These are phyloP conservation scores for Dendropsophus ebraccatus DNA, from an alignment of 2,113 vertebrate species.

Conservation along the genomic window DNA sequence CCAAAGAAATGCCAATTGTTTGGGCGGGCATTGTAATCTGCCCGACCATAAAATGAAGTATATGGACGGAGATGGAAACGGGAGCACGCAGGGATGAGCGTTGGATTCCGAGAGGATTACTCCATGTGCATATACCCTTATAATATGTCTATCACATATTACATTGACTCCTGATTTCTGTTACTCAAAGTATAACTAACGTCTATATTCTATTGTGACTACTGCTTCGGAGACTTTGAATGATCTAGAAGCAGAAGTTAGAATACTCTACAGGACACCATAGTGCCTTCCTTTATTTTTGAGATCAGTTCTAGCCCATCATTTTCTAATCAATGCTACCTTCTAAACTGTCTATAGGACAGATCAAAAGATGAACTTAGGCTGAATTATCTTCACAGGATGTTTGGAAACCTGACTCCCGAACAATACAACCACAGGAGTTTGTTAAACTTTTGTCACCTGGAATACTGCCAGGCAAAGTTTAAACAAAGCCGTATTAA, in stretches of 20 bases:
- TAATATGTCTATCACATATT: too few relatives aligned
- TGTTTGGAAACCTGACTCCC: not conserved
- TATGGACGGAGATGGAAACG: too few relatives aligned
- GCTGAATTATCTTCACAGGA: not conserved
- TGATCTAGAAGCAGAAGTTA: not conserved
- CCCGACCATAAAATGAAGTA: too few relatives aligned
- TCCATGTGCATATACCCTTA: too few relatives aligned
- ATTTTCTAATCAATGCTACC: not conserved
- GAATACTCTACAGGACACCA: not conserved
- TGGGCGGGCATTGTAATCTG: too few relatives aligned
- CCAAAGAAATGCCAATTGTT: too few relatives aligned
- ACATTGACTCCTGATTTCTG: not conserved
- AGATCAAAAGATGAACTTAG: not conserved
- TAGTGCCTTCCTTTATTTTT: not conserved
- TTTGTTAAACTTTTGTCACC: not conserved
- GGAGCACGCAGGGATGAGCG: too few relatives aligned
- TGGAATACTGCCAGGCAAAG: not conserved
- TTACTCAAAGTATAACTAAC: not conserved
- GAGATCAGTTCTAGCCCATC: not conserved
- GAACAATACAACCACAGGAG: not conserved
- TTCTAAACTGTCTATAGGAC: not conserved
- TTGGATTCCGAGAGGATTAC: too few relatives aligned
- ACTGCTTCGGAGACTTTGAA: not conserved
- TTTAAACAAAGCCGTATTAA: not conserved
- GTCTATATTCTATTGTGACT: not conserved